phyloP scores from a whole-genome alignment of 2,113 vertebrate species.

The Enhydra lutris region DNA sequence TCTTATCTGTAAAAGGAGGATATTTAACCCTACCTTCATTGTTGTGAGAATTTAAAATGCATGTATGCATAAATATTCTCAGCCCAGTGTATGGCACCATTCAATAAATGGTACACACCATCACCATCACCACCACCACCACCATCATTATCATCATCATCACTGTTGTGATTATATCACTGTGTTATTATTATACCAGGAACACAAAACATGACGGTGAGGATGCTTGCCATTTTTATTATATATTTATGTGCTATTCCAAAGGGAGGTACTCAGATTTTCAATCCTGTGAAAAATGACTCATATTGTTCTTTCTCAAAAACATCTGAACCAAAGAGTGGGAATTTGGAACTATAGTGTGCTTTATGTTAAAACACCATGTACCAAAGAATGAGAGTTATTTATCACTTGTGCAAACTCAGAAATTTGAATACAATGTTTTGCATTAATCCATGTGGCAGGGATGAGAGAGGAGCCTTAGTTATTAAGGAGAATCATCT shows the following conservation, averaged over 20 bases:
- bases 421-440: background rate
- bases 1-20: background rate
- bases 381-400: background rate
- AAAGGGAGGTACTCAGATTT: constrained; percentile 10
- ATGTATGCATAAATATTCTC: background rate
- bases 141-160: background rate
- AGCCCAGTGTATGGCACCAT: background rate
- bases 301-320: constrained; percentile 38
- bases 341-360: background rate
- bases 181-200: background rate
- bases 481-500: background rate
- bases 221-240: background rate
- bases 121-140: no score
- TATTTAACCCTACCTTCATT: background rate
- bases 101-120: background rate
- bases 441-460: background rate
- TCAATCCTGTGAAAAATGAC: background rate
- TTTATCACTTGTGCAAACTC: background rate
- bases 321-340: background rate
- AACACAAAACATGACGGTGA: background rate
- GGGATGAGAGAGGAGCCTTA: background rate
- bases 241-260: background rate
- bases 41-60: background rate
- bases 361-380: background rate
- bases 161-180: background rate